These are phyloP conservation scores for Clanis bilineata DNA, from an alignment of 2,888 invertebrate species.

Conservation along the genomic window DNA sequence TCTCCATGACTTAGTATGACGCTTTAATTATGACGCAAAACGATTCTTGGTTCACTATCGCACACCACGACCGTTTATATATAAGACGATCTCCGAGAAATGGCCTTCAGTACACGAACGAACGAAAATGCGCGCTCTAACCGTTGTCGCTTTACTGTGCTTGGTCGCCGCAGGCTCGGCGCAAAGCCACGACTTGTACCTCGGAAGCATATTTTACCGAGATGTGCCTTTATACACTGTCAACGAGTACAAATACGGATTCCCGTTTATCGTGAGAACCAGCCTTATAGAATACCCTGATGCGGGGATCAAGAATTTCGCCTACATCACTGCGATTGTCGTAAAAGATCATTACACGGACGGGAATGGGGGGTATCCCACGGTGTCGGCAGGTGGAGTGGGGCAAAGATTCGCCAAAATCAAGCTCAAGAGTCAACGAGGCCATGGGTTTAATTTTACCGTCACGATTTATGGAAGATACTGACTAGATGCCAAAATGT, in stretches of 20 bases:
- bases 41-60: conserved; percentile 37
- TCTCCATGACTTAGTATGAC: no score
- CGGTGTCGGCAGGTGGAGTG: conserved; percentile 64
- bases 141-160: conserved; percentile 46
- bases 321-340: conserved; percentile 59
- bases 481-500: conserved; percentile 27
- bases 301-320: conserved; percentile 59
- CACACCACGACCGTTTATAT: conserved; percentile 49
- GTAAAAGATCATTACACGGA: conserved; percentile 62
- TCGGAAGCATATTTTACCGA: conserved; percentile 62
- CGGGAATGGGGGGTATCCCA: conserved; percentile 65
- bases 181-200: conserved; percentile 64
- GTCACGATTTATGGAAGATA: conserved; percentile 70
- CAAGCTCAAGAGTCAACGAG: conserved; percentile 69
- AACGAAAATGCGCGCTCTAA: conserved; percentile 57
- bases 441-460: conserved; percentile 68
- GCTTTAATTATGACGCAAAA: neutral
- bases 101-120: conserved; percentile 67
- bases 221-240: conserved; percentile 60
- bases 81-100: conserved; percentile 56
- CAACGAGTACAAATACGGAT: conserved; percentile 66
- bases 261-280: conserved; percentile 60
- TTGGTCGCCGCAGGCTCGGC: conserved; percentile 42
- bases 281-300: conserved; percentile 63
- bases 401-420: conserved; percentile 69